Evolutionary conservation across 2,888 invertebrate species (phyloP).

Genomic region (Anaspis maculata): DNA sequence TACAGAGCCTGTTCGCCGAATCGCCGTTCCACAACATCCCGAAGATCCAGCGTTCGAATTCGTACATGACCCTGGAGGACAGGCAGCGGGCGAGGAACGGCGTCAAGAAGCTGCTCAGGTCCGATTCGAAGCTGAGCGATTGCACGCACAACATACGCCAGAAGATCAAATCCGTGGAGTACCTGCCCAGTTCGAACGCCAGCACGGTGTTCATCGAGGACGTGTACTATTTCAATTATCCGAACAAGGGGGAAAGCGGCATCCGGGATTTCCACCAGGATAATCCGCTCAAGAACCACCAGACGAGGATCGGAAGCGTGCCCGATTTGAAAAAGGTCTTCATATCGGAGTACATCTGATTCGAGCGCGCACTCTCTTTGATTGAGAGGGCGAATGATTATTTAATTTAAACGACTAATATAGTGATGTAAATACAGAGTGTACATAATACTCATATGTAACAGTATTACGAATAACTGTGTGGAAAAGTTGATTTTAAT

Average conservation of each 20-base stretch:
- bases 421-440: too few species aligned
- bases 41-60: slow-evolving; percentile 33
- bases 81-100: slow-evolving; percentile 16
- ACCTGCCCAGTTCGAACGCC: slow-evolving; percentile 23
- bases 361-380: too few species aligned
- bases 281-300: slow-evolving; percentile 8
- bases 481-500: too few species aligned
- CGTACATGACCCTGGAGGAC: slow-evolving; percentile 33
- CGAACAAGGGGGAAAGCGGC: slow-evolving; percentile 12
- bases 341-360: slow-evolving; percentile 40
- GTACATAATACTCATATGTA: too few species aligned
- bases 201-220: slow-evolving; percentile 26
- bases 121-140: slow-evolving; percentile 21
- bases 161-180: slow-evolving; percentile 31
- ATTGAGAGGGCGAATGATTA: too few species aligned
- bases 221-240: slow-evolving; percentile 15
- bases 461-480: too few species aligned
- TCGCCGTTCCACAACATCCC: slow-evolving; percentile 31
- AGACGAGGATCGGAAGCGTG: slow-evolving; percentile 41
- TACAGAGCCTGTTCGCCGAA: too few species aligned
- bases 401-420: too few species aligned
- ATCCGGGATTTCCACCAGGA: too few species aligned
- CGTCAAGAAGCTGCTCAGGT: slow-evolving; percentile 17
- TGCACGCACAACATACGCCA: slow-evolving; percentile 20
- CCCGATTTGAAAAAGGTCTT: slow-evolving; percentile 51